phyloP scores from a whole-genome alignment of 2,113 vertebrate species.

The Centrocercus urophasianus region DNA sequence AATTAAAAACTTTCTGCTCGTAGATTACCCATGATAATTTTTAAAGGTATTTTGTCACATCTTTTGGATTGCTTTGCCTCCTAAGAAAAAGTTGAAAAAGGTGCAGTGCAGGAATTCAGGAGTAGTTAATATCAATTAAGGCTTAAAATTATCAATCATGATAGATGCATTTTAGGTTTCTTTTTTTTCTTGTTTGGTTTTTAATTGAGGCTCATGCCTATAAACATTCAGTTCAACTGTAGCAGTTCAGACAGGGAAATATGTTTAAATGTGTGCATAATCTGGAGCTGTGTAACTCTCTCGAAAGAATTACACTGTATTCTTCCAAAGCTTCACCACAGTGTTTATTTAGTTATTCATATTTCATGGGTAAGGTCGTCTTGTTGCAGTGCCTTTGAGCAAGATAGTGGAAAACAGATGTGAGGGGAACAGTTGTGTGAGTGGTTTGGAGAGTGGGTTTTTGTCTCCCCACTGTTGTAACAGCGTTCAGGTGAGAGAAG shows the following conservation, averaged over 20 bases:
- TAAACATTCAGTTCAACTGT: background rate
- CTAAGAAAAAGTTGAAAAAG: background rate
- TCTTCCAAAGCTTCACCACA: background rate
- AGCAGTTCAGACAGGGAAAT: background rate
- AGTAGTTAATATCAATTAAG: background rate
- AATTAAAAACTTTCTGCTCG: background rate
- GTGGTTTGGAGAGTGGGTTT: background rate
- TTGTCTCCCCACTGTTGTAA: background rate
- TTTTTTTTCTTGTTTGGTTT: background rate
- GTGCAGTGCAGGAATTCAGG: background rate
- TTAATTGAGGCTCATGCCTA: background rate
- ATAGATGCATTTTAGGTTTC: background rate
- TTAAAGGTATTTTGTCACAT: background rate
- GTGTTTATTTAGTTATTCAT: background rate
- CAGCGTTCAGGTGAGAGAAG: background rate
- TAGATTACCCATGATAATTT: background rate
- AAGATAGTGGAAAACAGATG: background rate
- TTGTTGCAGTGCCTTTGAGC: background rate
- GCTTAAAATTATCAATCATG: background rate
- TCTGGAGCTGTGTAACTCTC: background rate
- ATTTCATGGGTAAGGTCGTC: background rate
- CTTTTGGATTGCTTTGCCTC: background rate
- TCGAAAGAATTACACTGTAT: background rate
- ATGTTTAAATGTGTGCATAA: background rate
- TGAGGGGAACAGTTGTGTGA: background rate